Evolutionary conservation across 2,888 invertebrate genomes (phyloP), one percentile per base, ranked within the genome.

Genomic region (Agriopis marginaria): DNA sequence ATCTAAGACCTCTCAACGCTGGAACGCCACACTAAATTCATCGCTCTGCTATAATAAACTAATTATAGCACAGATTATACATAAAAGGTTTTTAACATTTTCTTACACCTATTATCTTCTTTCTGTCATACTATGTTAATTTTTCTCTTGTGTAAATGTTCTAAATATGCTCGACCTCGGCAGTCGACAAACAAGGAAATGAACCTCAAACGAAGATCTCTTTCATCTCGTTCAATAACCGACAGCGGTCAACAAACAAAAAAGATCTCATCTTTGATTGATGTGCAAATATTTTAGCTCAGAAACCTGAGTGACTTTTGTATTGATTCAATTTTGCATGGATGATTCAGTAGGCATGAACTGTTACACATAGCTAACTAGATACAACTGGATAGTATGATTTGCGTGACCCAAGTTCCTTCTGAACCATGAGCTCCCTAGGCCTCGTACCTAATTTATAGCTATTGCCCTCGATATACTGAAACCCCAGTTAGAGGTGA

Each of bases 401-500:
- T 11, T 45, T n/a, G 51, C 62, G 62, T 45, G 53, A 59, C 11
- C 62, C 7, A 32, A 1, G 62, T 53, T 53, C 44, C 9, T 61
- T 53, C 61, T 50, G 12, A 51, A 40, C 17, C 61, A 45, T 9
- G 44, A 23, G 53, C 53, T 45, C 53, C 62, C 62, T 62, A 62
- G 62, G 44, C 62, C 62, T 53, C 62, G 62, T 54, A n/a, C n/a
- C 62, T 53, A 62, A 62, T 62, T 62, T 45, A 53, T 53, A 45
- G 45, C 62, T 51, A 53, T 53, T 51, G 62, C 62, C 62, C 62
- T 62, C 62, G 45, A 62, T 62, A 49, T 69, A 14, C 58, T 69
- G 71, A 68, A 64, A 44, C 62, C 53, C 53, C 53, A 62, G 44
- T 44, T 53, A 73, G 40, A 75, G 70, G 74, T 77, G 64, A 70